A percentile compares a stretch with the other conserved stretches of the same genome.
Conservation (phyloP, 2,113 vertebrate species). For the Odocoileus virginianus region DNA sequence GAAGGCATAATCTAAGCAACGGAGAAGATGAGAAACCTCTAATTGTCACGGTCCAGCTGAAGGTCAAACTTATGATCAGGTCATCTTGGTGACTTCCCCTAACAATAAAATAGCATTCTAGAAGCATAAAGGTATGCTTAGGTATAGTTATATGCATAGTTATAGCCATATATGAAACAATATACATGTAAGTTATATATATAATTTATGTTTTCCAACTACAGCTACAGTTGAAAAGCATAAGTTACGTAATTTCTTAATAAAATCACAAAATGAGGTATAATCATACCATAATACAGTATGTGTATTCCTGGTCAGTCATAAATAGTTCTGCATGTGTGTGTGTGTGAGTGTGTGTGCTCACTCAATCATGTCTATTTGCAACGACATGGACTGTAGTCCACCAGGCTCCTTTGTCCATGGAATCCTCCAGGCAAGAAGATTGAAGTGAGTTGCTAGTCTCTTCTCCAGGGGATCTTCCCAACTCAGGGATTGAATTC, state of each 20-base stretch:
- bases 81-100: neutral
- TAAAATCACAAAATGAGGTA: neutral
- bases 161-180: neutral
- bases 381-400: rapidly evolving
- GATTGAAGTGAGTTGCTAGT: neutral
- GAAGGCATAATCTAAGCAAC: neutral
- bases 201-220: neutral
- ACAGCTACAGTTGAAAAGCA: neutral
- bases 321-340: neutral
- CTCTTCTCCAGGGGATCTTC: neutral
- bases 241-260: neutral
- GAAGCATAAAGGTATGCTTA: neutral
- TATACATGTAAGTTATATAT: neutral
- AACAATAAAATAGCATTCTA: neutral
- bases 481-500: neutral
- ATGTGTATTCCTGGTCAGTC: neutral
- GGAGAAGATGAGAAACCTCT: neutral
- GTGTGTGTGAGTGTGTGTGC: neutral
- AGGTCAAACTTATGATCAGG: neutral
- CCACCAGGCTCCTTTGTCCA: neutral
- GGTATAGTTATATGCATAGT: neutral
- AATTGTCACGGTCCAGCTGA: neutral
- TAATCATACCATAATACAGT: neutral
- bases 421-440: neutral
- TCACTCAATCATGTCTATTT: neutral